Evolutionary conservation across 1,140 invertebrate genomes (phyloP).

Genomic region (Meloidogyne floridensis): DNA sequence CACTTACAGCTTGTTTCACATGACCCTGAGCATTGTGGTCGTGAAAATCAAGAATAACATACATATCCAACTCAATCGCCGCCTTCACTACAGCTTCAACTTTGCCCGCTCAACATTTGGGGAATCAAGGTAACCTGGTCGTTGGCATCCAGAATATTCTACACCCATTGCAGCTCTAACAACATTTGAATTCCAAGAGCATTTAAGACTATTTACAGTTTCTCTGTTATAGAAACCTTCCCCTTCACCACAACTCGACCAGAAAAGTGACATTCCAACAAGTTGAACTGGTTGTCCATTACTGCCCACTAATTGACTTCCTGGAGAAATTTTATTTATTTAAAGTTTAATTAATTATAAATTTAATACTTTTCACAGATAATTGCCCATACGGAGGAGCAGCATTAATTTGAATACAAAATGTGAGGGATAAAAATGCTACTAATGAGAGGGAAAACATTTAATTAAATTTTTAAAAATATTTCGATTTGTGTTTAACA

Average conservation of each 20-base stretch:
- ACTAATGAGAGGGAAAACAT: too few relatives aligned
- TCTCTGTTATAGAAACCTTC: neutral
- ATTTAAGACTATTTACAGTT: constrained; percentile 7
- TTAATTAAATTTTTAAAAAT: too few relatives aligned
- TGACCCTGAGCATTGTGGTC: neutral
- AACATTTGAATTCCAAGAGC: constrained; percentile 26
- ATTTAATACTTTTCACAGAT: constrained; percentile 1
- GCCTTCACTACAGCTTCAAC: constrained; percentile 31
- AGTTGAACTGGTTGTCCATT: constrained; percentile 20
- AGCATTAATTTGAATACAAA: neutral
- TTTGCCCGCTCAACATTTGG: neutral
- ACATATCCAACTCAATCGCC: constrained; percentile 10
- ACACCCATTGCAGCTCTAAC: constrained; percentile 38
- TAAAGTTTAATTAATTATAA: too few relatives aligned
- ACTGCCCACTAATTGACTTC: constrained; percentile 12
- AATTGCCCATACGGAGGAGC: constrained; percentile 25
- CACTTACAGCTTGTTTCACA: constrained; percentile 8
- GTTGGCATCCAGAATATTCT: neutral
- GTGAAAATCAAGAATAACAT: constrained; percentile 11
- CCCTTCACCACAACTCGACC: neutral
- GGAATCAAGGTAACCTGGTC: constrained; percentile 20
- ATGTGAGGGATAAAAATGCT: too few relatives aligned
- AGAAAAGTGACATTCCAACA: constrained; percentile 14
- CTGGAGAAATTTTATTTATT: too few relatives aligned
- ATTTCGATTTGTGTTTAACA: too few relatives aligned